phyloP scores from a whole-genome alignment of 2,113 vertebrate species.

The Oreochromis aureus region DNA sequence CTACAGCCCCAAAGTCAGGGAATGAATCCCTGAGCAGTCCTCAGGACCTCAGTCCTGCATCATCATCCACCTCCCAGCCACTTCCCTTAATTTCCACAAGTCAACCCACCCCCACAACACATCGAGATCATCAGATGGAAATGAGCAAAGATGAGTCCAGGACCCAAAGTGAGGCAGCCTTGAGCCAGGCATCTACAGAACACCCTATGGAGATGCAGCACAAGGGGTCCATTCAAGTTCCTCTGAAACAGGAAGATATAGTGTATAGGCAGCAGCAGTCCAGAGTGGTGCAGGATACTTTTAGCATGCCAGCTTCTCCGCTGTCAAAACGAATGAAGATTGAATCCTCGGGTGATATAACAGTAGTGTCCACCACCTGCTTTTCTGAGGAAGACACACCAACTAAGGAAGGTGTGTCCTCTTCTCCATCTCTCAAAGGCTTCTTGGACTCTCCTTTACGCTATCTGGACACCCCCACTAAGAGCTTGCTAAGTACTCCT shows the following conservation, averaged over 20 bases:
- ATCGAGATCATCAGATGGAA: slow-evolving; percentile 43
- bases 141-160: slow-evolving; percentile 21
- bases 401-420: slow-evolving; percentile 82
- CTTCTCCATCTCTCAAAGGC: slow-evolving; percentile 86
- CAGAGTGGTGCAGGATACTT: slow-evolving; percentile 49
- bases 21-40: slow-evolving; percentile 35
- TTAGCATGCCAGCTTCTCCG: slow-evolving; percentile 63
- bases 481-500: slow-evolving; percentile 89
- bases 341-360: slow-evolving; percentile 86
- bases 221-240: not conserved
- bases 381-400: slow-evolving; percentile 81
- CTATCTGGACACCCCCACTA: slow-evolving; percentile 92
- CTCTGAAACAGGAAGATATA: slow-evolving; percentile 16
- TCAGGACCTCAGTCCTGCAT: slow-evolving; percentile 52
- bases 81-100: not conserved
- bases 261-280: slow-evolving; percentile 49
- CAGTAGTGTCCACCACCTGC: slow-evolving; percentile 93
- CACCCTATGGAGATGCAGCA: not conserved
- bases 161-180: slow-evolving; percentile 32
- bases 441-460: slow-evolving; percentile 94
- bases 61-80: slow-evolving; percentile 25
- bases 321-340: slow-evolving; percentile 91
- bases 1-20: slow-evolving; percentile 8
- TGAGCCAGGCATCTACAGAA: slow-evolving; percentile 23
- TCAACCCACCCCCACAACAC: slow-evolving; percentile 19